A percentile compares a stretch with the other conserved stretches of the same genome.
phyloP scores from a whole-genome alignment of 2,113 vertebrate genomes.

The Dasyurus viverrinus region DNA sequence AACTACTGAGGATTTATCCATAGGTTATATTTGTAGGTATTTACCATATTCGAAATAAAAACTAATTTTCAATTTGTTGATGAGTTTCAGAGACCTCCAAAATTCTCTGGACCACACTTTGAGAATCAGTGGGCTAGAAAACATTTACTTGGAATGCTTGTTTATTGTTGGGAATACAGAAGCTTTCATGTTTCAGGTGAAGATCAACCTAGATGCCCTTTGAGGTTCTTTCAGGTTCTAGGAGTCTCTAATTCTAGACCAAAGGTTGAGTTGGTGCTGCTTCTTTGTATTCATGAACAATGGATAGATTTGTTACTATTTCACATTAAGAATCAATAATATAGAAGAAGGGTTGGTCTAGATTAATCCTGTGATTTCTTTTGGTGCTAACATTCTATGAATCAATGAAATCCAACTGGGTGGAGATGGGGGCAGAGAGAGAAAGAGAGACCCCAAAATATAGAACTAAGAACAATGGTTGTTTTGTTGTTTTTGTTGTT shows the following conservation, averaged over 20 bases:
- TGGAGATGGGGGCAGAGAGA: background rate
- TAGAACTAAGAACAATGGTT: background rate
- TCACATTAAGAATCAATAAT: background rate
- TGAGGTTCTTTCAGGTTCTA: background rate
- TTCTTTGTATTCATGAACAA: background rate
- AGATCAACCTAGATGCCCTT: background rate
- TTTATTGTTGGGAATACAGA: background rate
- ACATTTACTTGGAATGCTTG: background rate
- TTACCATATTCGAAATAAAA: no score
- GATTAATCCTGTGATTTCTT: background rate
- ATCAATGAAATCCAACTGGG: background rate
- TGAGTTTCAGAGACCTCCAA: no score
- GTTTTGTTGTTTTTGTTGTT: no score
- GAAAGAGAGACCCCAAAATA: background rate
- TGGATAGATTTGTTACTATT: background rate
- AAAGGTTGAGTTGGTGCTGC: background rate
- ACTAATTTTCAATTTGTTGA: no score
- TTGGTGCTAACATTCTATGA: background rate
- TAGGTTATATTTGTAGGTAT: no score
- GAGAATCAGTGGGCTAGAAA: no score
- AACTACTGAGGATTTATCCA: no score
- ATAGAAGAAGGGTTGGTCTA: background rate
- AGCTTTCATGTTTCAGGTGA: background rate
- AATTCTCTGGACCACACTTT: no score
- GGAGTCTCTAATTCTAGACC: background rate